phyloP scores from a whole-genome alignment of 2,797 vertebrate genomes.

The Vespertilio murinus region DNA sequence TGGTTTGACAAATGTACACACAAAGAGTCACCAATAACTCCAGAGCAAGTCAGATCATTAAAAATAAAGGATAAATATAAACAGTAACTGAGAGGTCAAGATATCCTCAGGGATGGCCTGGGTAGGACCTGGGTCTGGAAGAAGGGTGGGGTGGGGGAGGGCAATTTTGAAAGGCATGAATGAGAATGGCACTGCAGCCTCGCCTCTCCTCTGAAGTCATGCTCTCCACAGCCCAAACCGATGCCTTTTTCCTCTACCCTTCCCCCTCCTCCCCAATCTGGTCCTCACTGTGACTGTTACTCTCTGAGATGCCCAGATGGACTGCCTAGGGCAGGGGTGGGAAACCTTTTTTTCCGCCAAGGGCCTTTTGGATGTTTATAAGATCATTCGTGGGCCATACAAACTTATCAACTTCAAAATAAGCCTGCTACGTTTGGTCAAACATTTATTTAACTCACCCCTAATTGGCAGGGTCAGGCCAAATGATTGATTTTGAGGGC shows the following conservation, averaged over 20 bases:
- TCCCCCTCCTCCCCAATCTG: accelerated
- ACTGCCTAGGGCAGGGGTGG: neutral
- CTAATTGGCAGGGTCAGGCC: no score
- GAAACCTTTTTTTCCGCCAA: no score
- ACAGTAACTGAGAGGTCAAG: neutral
- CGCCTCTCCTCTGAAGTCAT: neutral
- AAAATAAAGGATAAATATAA: neutral
- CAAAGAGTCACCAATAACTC: neutral
- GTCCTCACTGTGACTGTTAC: neutral
- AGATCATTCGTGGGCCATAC: no score
- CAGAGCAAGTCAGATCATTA: neutral
- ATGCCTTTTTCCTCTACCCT: neutral
- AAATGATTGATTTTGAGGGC: no score
- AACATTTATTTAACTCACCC: no score
- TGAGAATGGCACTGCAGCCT: neutral
- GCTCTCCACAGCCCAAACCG: neutral
- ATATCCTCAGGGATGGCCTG: neutral
- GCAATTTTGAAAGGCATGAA: neutral
- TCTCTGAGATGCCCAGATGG: neutral
- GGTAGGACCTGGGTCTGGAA: neutral
- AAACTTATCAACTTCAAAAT: no score
- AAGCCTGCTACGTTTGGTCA: no score
- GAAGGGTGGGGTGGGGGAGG: accelerated
- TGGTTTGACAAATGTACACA: neutral
- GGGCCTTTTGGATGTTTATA: no score